Evolutionary conservation across 2,797 vertebrate species (phyloP).

Genomic region (Melanotaenia boesemani): DNA sequence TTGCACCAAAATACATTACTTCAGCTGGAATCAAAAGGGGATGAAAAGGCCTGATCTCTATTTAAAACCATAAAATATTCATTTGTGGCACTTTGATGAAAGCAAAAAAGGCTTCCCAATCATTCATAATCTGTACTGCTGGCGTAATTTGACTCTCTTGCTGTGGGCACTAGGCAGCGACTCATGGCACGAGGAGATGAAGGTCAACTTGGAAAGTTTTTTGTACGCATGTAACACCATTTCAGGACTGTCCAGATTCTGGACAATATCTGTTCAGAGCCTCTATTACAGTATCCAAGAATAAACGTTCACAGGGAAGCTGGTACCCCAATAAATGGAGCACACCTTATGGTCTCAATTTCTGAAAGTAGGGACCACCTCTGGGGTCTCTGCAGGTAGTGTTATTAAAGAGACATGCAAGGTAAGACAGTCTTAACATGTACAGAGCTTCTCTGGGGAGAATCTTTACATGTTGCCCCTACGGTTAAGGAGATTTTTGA

Average conservation of each 20-base stretch:
- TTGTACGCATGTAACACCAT: neutral
- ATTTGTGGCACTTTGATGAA: slow-evolving; percentile 79
- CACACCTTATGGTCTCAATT: neutral
- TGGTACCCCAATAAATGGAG: neutral
- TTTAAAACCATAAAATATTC: slow-evolving; percentile 82
- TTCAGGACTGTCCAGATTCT: neutral
- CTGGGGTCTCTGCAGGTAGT: neutral
- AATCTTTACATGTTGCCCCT: neutral
- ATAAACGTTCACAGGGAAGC: neutral
- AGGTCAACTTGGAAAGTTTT: slow-evolving; percentile 32
- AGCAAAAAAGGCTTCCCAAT: slow-evolving; percentile 80
- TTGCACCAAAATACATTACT: slow-evolving; percentile 54
- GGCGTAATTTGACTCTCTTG: slow-evolving; percentile 75
- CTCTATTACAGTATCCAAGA: neutral
- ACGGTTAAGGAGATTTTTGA: neutral
- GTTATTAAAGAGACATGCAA: neutral
- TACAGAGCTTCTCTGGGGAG: neutral
- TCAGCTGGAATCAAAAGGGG: slow-evolving; percentile 36
- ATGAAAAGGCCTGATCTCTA: slow-evolving; percentile 69
- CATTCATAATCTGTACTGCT: slow-evolving; percentile 81
- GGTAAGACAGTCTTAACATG: neutral
- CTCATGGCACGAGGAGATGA: slow-evolving; percentile 47
- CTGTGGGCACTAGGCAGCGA: slow-evolving; percentile 75
- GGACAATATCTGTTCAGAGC: neutral
- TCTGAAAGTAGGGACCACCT: neutral